These are phyloP conservation scores for Takifugu flavidus DNA, from an alignment of 2,113 vertebrate species.

Conservation along the genomic window DNA sequence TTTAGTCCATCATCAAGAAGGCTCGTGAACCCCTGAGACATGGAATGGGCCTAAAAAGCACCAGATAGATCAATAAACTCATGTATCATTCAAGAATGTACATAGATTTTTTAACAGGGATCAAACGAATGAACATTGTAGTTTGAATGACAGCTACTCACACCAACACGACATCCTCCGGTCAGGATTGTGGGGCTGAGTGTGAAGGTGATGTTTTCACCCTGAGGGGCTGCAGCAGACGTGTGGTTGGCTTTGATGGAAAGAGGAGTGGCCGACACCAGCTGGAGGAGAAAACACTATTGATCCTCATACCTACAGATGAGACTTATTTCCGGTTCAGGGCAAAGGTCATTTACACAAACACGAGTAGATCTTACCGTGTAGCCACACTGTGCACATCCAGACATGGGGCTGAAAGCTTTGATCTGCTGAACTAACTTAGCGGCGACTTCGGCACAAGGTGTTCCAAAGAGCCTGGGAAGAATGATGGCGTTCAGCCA, in stretches of 20 bases:
- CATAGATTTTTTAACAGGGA: no score
- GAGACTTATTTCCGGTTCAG: neutral
- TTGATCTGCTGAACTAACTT: slow-evolving; percentile 34
- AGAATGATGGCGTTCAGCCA: neutral
- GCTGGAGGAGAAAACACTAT: slow-evolving; percentile 11
- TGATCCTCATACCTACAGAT: neutral
- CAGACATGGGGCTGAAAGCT: slow-evolving; percentile 15
- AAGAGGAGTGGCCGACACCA: slow-evolving; percentile 10
- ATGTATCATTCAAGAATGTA: no score
- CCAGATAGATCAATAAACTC: neutral
- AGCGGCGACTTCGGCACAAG: slow-evolving; percentile 20
- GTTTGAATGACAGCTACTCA: slow-evolving; percentile 3
- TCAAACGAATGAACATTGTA: no score
- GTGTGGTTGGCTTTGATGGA: slow-evolving; percentile 39
- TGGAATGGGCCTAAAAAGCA: slow-evolving; percentile 9
- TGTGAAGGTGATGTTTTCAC: slow-evolving; percentile 22
- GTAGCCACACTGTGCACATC: slow-evolving; percentile 29
- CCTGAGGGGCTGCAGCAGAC: slow-evolving; percentile 8
- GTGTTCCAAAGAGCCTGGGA: slow-evolving; percentile 30
- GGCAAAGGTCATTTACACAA: neutral
- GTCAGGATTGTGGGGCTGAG: neutral
- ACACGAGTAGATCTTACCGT: slow-evolving; percentile 1
- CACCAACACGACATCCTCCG: slow-evolving; percentile 25
- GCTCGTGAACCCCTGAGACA: slow-evolving; percentile 35
- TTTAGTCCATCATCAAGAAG: slow-evolving; percentile 35